Percentiles rank a stretch among this genome's conserved stretches.
These are phyloP conservation scores for Argopecten irradians DNA, from an alignment of 1,140 invertebrate genomes.

Conservation along the genomic window DNA sequence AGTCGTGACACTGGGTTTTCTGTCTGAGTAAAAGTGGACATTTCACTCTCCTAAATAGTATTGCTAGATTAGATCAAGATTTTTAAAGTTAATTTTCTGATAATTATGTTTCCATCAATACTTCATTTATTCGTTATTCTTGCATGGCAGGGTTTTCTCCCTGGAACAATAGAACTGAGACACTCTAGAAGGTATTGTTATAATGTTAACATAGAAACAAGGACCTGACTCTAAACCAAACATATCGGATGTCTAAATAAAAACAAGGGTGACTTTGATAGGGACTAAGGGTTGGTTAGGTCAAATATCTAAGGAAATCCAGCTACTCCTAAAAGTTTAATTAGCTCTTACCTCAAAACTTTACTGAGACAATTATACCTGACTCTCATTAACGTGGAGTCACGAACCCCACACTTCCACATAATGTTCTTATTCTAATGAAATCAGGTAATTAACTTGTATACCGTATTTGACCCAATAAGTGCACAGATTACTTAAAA, in stretches of 20 bases:
- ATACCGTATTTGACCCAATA: too few relatives aligned
- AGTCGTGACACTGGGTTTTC: not conserved
- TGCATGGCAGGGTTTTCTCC: not conserved
- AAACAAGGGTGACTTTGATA: not conserved
- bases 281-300: not conserved
- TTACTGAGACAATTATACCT: too few relatives aligned
- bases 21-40: not conserved
- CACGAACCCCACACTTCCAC: too few relatives aligned
- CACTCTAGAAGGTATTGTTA: not conserved
- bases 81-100: constrained; percentile 5
- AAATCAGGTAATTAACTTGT: too few relatives aligned
- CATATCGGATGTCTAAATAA: not conserved
- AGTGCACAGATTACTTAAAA: too few relatives aligned
- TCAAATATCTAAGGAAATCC: not conserved
- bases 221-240: not conserved
- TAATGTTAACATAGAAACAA: not conserved
- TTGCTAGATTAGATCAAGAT: not conserved
- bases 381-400: too few relatives aligned
- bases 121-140: not conserved
- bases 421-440: too few relatives aligned
- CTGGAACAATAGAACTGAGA: not conserved
- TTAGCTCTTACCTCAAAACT: not conserved
- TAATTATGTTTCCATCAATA: not conserved
- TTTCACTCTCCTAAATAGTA: not conserved
- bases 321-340: too few relatives aligned